These are phyloP conservation scores for Argyresthia albistria DNA, from an alignment of 2,888 invertebrate species.

Conservation along the genomic window DNA sequence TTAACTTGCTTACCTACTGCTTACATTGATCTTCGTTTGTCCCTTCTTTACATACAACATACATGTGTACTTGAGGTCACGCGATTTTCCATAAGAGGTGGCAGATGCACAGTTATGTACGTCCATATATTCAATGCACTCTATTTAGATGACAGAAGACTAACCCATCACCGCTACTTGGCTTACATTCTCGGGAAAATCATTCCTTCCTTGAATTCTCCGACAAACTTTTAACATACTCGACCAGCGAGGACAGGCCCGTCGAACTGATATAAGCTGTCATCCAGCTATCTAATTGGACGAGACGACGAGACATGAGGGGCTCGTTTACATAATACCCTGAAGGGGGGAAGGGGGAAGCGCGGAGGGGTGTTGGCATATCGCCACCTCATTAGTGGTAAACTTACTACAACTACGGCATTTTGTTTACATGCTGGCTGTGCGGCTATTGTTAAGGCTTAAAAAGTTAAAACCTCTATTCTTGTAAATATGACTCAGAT, in stretches of 20 bases:
- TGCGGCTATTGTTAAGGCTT: no score
- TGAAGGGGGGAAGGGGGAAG: not conserved
- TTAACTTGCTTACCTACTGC: no score
- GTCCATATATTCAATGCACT: no score
- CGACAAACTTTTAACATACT: not conserved
- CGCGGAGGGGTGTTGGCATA: not conserved
- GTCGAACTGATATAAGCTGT: slow-evolving; percentile 14
- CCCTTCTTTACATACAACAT: not conserved
- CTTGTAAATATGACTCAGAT: not conserved
- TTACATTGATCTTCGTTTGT: no score
- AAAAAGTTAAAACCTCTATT: not conserved
- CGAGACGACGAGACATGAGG: slow-evolving; percentile 7
- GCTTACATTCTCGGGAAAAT: not conserved
- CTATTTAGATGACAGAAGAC: not conserved
- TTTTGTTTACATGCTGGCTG: not conserved
- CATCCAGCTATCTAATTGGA: slow-evolving; percentile 13
- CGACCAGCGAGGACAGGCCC: slow-evolving; percentile 1
- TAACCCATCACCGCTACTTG: not conserved
- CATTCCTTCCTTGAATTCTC: no score
- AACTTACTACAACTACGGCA: not conserved
- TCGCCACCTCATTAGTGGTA: not conserved
- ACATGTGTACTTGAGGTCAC: not conserved
- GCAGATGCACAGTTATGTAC: no score
- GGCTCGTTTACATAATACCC: slow-evolving; percentile 8
- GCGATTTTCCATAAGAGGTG: not conserved